These are phyloP conservation scores for Isoperla grammatica DNA, from an alignment of 2,888 invertebrate species.

Conservation along the genomic window DNA sequence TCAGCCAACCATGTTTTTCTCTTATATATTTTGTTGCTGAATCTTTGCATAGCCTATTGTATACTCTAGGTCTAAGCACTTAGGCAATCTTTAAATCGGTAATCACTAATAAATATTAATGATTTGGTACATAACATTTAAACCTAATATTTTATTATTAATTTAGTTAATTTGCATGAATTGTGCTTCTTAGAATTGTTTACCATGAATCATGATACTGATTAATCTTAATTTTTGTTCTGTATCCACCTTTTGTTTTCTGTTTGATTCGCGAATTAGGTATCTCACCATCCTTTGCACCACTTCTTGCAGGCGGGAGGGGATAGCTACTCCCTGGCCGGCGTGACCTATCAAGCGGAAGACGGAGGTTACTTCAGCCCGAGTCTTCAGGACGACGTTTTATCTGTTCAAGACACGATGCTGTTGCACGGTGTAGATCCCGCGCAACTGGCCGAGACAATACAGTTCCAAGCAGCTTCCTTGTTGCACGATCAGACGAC, in stretches of 20 bases:
- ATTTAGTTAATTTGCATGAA: too few species aligned
- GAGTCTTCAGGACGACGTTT: constrained; percentile 63
- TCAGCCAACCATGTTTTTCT: too few species aligned
- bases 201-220: too few species aligned
- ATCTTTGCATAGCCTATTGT: too few species aligned
- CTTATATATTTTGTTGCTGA: too few species aligned
- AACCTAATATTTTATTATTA: too few species aligned
- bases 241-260: neutral
- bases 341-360: constrained; percentile 57
- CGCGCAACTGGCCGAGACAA: constrained; percentile 50
- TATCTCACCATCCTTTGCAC: constrained; percentile 6
- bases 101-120: too few species aligned
- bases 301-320: constrained; percentile 9
- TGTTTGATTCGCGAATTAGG: neutral
- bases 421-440: constrained; percentile 52
- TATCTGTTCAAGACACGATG: constrained; percentile 59
- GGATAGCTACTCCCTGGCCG: constrained; percentile 51
- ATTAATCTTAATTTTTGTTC: neutral
- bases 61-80: too few species aligned
- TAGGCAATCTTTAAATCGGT: too few species aligned
- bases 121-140: too few species aligned
- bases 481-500: constrained; percentile 49
- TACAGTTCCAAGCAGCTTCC: constrained; percentile 45
- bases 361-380: constrained; percentile 48
- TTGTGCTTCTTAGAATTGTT: too few species aligned